A percentile compares a stretch with the other conserved stretches of the same genome.
Evolutionary conservation across 2,888 invertebrate species (phyloP).

Genomic region (Atethmia centrago): DNA sequence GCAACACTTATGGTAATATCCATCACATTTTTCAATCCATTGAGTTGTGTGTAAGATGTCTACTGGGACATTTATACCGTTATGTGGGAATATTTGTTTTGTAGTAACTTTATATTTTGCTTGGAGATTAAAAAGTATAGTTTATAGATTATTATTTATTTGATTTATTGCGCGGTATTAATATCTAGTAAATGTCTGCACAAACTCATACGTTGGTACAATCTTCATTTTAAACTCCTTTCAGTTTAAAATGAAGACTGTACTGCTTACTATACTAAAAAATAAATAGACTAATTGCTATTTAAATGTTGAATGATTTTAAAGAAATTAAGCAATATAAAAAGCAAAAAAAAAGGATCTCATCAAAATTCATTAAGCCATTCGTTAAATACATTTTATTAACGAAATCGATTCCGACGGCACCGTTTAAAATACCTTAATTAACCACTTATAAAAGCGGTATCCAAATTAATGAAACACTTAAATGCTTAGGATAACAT

Average conservation of each 20-base stretch:
- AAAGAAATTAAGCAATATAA: slow-evolving; percentile 14
- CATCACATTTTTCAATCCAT: slow-evolving; percentile 65
- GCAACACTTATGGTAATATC: slow-evolving; percentile 78
- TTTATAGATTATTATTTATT: neutral
- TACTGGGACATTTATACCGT: slow-evolving; percentile 13
- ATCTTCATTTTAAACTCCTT: neutral
- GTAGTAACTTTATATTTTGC: neutral
- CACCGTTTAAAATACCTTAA: slow-evolving; percentile 68
- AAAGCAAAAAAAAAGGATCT: slow-evolving; percentile 31
- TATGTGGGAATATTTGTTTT: slow-evolving; percentile 16
- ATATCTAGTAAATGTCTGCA: neutral
- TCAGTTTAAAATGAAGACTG: too few species aligned
- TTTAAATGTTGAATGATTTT: slow-evolving; percentile 19
- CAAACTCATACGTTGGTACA: neutral
- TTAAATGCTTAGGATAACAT: slow-evolving; percentile 73
- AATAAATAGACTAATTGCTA: neutral
- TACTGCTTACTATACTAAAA: neutral
- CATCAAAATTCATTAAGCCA: slow-evolving; percentile 45
- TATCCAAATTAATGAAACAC: slow-evolving; percentile 70
- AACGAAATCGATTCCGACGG: slow-evolving; percentile 49
- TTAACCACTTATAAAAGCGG: slow-evolving; percentile 67
- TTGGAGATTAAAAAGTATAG: neutral
- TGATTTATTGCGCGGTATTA: neutral
- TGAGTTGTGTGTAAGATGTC: slow-evolving; percentile 37
- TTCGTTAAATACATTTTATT: slow-evolving; percentile 45